phyloP scores from a whole-genome alignment of 2,113 vertebrate genomes.

The Ondatra zibethicus region DNA sequence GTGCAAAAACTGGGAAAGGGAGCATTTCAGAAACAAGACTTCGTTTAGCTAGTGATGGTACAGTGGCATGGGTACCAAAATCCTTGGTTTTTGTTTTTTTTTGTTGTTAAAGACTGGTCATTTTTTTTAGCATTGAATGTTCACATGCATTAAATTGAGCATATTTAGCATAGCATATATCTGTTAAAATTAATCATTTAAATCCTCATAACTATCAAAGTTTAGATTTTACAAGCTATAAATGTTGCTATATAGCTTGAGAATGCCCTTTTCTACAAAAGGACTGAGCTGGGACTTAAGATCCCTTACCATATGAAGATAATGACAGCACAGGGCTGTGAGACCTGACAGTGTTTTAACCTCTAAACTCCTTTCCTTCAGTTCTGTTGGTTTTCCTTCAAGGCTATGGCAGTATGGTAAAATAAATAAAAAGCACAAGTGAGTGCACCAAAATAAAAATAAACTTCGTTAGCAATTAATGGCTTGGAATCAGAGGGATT shows the following conservation, averaged over 20 bases:
- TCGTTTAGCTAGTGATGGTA: not conserved
- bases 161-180: conserved; percentile 16
- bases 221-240: conserved; percentile 44
- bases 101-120: not conserved
- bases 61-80: not conserved
- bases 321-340: not conserved
- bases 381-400: not conserved
- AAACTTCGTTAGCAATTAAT: conserved; percentile 25
- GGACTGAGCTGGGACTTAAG: not conserved
- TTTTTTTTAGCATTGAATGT: conserved; percentile 42
- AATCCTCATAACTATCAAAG: conserved; percentile 51
- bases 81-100: not conserved
- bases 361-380: conserved; percentile 30
- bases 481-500: conserved; percentile 10
- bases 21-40: conserved; percentile 5
- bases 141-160: conserved; percentile 64
- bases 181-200: conserved; percentile 61
- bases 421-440: not conserved
- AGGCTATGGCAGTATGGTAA: not conserved
- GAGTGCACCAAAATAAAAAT: conserved; percentile 44
- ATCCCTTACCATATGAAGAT: not conserved
- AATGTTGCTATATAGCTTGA: conserved; percentile 25
- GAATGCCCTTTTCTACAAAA: conserved; percentile 37
- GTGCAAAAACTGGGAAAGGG: not conserved
- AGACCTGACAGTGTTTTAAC: not conserved